Evolutionary conservation across 2,888 invertebrate species (phyloP), one percentile per base, ranked within the genome.

Genomic region (Ophioninae sp.): DNA sequence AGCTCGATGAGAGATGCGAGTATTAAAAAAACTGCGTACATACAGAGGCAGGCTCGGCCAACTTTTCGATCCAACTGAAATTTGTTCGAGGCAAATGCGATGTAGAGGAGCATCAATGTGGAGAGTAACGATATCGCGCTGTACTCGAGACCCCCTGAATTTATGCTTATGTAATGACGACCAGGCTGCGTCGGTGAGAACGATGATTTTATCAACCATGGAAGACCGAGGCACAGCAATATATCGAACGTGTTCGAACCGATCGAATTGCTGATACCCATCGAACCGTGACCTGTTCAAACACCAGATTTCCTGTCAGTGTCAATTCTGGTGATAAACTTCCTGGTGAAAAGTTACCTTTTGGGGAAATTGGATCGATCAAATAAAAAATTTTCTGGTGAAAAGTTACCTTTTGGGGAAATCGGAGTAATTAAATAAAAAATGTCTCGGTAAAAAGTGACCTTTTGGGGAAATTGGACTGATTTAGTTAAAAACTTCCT

Each of bases 181-280:
- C 96, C 97, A 22, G 96, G 95, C 86, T 96, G 95, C 0, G 96
- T 96, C 17, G 97, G 97, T 87, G 97, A 95, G 87, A 97, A 96
- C 0, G 96, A 96, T 0, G 97, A 96, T 93, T 97, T 97, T 89
- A 98, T 97, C 71, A 98, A 95, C 98, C 98, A 97, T 6, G 97
- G 97, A 9, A 97, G 94, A 13, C 97, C 97, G 86, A 98, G 94
- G 90, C 97, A 97, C 64, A 97, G 93, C n/a, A 98, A 93, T 86
- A 98, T 97, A 91, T 97, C 97, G 91, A 98, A 98, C 1, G 97
- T 97, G 91, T 98, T 98, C 39, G 97, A 97, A 73, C 97, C 97
- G 88, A 98, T 97, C 2, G 97, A 97, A 93, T 97, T 98, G 92
- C 97, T 97, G 87, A 98, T 97, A 23, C 97, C 98, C 97, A 98